phyloP scores from a whole-genome alignment of 2,888 invertebrate species.

The Acronicta alni region DNA sequence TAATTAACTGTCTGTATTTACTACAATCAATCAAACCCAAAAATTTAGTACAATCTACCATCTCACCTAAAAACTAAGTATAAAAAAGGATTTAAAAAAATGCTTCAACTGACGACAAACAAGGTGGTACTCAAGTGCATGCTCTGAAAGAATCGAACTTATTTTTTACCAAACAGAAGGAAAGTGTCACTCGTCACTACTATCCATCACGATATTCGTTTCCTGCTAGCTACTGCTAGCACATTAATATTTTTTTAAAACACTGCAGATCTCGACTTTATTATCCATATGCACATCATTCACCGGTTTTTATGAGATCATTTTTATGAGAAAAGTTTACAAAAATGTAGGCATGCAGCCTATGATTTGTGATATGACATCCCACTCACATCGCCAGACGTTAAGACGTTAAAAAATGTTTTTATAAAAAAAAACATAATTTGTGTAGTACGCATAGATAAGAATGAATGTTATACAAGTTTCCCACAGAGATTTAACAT shows the following conservation, averaged over 20 bases:
- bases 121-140: constrained; percentile 32
- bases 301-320: constrained; percentile 36
- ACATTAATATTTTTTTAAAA: constrained; percentile 78
- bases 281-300: constrained; percentile 50
- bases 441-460: constrained; percentile 58
- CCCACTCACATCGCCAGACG: constrained; percentile 31
- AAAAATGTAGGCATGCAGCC: constrained; percentile 25
- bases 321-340: constrained; percentile 19
- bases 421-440: constrained; percentile 50
- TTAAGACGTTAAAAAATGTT: constrained; percentile 15
- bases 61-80: no score
- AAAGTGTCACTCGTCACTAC: constrained; percentile 84
- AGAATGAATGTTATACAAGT: constrained; percentile 73
- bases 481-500: constrained; percentile 89
- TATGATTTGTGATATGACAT: constrained; percentile 45
- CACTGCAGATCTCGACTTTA: constrained; percentile 61
- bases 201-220: constrained; percentile 83
- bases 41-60: no score
- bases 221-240: constrained; percentile 73
- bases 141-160: constrained; percentile 60
- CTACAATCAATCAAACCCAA: no score
- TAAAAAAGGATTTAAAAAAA: no score
- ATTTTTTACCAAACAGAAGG: constrained; percentile 83
- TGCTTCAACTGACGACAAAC: constrained; percentile 43
- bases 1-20: no score